A percentile compares a stretch with the other conserved stretches of the same genome.
These are phyloP conservation scores for Heliconius himera DNA, from an alignment of 1,140 invertebrate genomes.

Conservation along the genomic window DNA sequence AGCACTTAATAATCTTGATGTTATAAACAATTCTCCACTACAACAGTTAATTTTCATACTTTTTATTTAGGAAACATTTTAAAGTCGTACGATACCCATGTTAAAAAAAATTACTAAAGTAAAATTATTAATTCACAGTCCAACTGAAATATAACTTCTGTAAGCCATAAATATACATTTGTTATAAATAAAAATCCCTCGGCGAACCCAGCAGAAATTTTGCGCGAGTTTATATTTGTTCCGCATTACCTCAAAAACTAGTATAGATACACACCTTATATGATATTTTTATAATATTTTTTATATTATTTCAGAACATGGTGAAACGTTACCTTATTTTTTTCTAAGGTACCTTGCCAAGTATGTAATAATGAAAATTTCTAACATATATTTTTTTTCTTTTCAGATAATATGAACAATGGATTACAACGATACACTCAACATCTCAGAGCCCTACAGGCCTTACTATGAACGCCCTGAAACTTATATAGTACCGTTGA, in stretches of 20 bases:
- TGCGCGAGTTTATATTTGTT: not conserved
- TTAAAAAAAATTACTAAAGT: not conserved
- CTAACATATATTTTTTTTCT: not conserved
- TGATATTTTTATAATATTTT: not conserved
- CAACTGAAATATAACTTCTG: no score
- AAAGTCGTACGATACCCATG: no score
- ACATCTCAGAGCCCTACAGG: conserved; percentile 82
- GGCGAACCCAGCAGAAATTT: no score
- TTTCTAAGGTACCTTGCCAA: no score
- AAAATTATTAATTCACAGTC: not conserved
- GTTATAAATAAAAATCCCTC: no score
- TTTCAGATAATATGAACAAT: no score
- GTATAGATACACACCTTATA: not conserved
- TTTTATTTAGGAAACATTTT: no score
- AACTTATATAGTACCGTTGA: conserved; percentile 92
- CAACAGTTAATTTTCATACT: no score
- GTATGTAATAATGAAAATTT: not conserved
- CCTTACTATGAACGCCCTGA: conserved; percentile 89
- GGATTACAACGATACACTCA: conserved; percentile 25
- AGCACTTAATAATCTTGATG: no score
- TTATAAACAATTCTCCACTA: no score
- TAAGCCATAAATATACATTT: no score
- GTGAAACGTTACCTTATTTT: no score
- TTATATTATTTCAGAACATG: not conserved
- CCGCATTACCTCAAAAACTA: not conserved